Percentiles rank a stretch among this genome's conserved stretches.
Conservation (phyloP, 2,797 vertebrate genomes). For the Xyrichtys novacula region DNA sequence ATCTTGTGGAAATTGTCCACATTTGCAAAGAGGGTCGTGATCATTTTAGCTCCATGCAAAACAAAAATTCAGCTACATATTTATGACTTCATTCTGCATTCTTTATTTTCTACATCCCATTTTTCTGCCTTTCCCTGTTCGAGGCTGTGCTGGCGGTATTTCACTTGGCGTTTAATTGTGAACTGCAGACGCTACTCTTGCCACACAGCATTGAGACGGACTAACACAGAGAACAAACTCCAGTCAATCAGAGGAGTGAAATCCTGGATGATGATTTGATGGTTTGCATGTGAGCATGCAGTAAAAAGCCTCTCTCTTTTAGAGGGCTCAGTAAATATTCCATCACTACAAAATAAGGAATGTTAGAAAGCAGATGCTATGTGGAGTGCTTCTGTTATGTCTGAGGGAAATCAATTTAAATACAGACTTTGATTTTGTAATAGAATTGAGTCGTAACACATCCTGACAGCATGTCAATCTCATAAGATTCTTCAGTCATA, state of each 20-base stretch:
- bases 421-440: background rate
- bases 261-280: background rate
- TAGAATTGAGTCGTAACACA: too few relatives aligned
- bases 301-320: background rate
- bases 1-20: too few relatives aligned
- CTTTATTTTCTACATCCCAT: background rate
- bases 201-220: background rate
- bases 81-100: too few relatives aligned
- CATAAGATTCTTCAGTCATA: background rate
- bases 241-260: background rate
- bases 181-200: background rate
- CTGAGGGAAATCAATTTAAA: background rate
- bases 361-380: background rate
- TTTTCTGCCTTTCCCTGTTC: background rate
- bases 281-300: background rate
- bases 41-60: too few relatives aligned
- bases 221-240: background rate
- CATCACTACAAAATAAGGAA: background rate
- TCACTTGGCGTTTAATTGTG: background rate
- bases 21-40: too few relatives aligned
- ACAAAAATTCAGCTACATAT: too few relatives aligned
- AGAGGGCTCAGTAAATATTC: background rate
- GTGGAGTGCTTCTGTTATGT: background rate
- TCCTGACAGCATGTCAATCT: background rate
- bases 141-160: background rate